A percentile compares a stretch with the other conserved stretches of the same genome.
Evolutionary conservation across 2,797 vertebrate genomes (phyloP).

Genomic region (Propithecus deckenii): DNA sequence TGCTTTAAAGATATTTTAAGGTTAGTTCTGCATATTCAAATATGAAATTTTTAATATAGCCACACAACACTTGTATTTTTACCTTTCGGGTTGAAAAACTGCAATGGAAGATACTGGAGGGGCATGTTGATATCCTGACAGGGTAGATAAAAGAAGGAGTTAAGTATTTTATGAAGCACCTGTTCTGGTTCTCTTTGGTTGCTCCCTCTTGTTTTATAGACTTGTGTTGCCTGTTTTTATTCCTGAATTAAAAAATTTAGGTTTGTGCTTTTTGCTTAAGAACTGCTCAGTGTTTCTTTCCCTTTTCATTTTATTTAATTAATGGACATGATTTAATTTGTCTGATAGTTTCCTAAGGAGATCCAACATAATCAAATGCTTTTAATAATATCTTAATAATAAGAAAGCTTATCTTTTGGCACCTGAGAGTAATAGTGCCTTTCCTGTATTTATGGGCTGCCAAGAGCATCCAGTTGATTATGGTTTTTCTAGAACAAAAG

Average conservation of each 20-base stretch:
- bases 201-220: background rate
- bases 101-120: background rate
- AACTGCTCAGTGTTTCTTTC: background rate
- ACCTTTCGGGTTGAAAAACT: background rate
- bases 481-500: background rate
- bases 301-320: background rate
- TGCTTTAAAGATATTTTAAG: background rate
- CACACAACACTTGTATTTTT: background rate
- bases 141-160: fast-evolving
- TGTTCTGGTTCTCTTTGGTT: background rate
- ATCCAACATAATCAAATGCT: constrained; percentile 41
- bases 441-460: background rate
- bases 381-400: constrained; percentile 24
- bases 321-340: constrained; percentile 38
- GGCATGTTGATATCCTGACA: fast-evolving
- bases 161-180: background rate
- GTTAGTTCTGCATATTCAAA: background rate
- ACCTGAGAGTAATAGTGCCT: background rate
- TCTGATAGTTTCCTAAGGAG: constrained; percentile 33
- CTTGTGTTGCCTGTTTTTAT: background rate
- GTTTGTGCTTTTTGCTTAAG: background rate
- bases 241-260: background rate
- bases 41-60: background rate
- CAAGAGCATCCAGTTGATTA: background rate
- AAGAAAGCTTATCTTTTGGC: background rate